Conservation (phyloP, 2,888 invertebrate species). For the Argynnis bischoffii region DNA sequence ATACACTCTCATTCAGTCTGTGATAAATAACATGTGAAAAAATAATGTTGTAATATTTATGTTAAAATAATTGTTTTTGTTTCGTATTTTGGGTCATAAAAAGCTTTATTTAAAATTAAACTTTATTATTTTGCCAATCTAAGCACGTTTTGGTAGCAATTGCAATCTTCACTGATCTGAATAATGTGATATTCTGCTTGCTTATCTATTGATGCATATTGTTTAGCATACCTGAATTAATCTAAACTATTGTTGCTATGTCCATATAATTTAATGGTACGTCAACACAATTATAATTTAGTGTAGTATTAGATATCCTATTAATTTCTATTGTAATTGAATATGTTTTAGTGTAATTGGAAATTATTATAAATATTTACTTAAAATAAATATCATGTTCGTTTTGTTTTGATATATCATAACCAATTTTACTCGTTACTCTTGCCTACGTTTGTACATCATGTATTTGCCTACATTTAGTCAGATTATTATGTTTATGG, state of each 20-base stretch:
- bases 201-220: conserved; percentile 24
- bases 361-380: too few relatives aligned
- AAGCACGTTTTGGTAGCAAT: conserved; percentile 15
- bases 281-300: conserved; percentile 20
- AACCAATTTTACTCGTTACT: too few relatives aligned
- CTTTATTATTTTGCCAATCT: not conserved
- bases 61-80: too few relatives aligned
- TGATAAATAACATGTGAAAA: too few relatives aligned
- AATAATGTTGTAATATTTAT: too few relatives aligned
- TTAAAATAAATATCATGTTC: too few relatives aligned
- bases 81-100: not conserved
- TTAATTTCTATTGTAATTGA: conserved; percentile 5
- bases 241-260: conserved; percentile 21
- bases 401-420: too few relatives aligned
- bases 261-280: conserved; percentile 24
- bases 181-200: conserved; percentile 28
- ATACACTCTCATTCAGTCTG: too few relatives aligned
- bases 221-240: conserved; percentile 26
- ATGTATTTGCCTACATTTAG: too few relatives aligned
- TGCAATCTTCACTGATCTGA: conserved; percentile 26
- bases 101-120: not conserved
- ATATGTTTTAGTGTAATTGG: not conserved
- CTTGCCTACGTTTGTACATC: too few relatives aligned
- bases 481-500: too few relatives aligned
- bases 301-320: conserved; percentile 4